Base-by-base conservation (phyloP, 2,888 invertebrate species). In the Tanytarsus gracilentus region DNA sequence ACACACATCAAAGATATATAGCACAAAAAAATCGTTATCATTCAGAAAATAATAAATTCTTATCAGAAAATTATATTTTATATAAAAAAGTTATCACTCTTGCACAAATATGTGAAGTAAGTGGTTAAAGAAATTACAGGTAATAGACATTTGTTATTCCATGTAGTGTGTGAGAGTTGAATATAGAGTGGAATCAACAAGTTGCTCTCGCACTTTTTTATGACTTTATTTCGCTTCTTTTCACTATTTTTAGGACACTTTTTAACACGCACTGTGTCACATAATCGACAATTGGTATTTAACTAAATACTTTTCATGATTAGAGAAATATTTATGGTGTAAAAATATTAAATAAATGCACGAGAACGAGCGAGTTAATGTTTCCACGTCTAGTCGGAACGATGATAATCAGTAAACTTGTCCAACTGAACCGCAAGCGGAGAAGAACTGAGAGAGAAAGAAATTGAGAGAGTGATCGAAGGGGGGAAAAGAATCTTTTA, bases 81-180 rank as follows among this genome's bases (percentile, higher is more conserved):
- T 44, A 44, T 21, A 44, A 44, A 33, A 33, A 33, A 18, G 11
- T 23, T 23, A 18, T 44, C 11, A 11, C n/a, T 33, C 9, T 44
- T 23, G 23, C 44, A n/a, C n/a, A n/a, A n/a, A n/a, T n/a, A n/a
- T n/a, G n/a, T 44, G 44, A 18, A 18, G 44, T 44, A 44, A 23
- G 23, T 18, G 23, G 53, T 53, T n/a, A 18, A 30, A 53, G 36
- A 36, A 53, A 21, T 53, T 53, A 53, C 53, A 53, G 53, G 53
- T 53, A 53, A 53, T 53, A 44, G 44, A 44, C 44, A 53, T 53
- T 53, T 53, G 53, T 30, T 30, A 53, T 53, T 51, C 50, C 26
- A 44, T 44, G 23, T 44, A 44, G n/a, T n/a, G n/a, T n/a, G n/a
- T n/a, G n/a, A n/a, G n/a, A n/a, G n/a, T n/a, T n/a, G n/a, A 18